Percentiles rank a stretch among this genome's conserved stretches.
Evolutionary conservation across 2,113 vertebrate species (phyloP).

Genomic region (Silurus glanis): DNA sequence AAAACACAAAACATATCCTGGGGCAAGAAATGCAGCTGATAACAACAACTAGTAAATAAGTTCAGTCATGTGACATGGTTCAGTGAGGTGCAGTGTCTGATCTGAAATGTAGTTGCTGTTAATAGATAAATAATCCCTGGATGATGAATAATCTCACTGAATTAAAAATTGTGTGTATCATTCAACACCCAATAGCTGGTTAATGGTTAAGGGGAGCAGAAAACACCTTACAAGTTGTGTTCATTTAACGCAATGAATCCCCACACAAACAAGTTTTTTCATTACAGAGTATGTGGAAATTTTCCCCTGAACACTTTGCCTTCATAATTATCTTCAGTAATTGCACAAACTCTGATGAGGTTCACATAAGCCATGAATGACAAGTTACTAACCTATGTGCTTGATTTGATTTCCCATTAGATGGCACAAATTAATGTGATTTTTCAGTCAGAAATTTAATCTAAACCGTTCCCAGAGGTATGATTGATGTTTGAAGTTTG

Average conservation of each 20-base stretch:
- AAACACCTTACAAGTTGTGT: neutral
- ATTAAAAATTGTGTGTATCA: neutral
- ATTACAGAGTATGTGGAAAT: neutral
- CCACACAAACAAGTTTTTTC: neutral
- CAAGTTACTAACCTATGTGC: neutral
- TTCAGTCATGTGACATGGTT: no score
- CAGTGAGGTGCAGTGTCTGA: no score
- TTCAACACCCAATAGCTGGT: neutral
- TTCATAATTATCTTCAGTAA: neutral
- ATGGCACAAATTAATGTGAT: neutral
- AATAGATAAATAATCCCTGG: neutral
- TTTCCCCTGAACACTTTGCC: neutral
- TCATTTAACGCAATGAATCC: neutral
- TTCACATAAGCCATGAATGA: neutral
- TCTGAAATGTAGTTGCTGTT: no score
- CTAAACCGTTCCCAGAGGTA: neutral
- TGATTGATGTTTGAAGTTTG: neutral
- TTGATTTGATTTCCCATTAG: neutral
- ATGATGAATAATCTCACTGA: neutral
- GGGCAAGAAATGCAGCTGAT: no score
- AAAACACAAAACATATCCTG: no score
- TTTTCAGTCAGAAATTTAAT: conserved; percentile 1
- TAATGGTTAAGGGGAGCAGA: neutral
- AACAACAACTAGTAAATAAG: no score
- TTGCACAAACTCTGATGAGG: neutral